Evolutionary conservation across 2,888 invertebrate genomes (phyloP).

Genomic region (Drosophila ezoana): DNA sequence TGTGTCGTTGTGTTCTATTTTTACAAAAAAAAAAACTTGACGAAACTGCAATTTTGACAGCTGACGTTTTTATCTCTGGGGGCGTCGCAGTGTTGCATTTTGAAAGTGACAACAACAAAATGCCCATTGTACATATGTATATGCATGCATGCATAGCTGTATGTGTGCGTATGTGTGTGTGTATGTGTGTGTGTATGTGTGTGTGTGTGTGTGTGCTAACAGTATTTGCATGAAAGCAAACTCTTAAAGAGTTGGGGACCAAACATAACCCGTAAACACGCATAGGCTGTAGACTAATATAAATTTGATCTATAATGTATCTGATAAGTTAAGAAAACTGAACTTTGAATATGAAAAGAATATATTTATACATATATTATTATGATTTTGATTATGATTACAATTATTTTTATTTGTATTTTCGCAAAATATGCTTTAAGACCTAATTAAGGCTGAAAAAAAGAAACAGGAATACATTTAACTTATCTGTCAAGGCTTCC

Average conservation of each 20-base stretch:
- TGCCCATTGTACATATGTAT: background rate
- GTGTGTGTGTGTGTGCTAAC: background rate
- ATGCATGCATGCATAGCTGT: background rate
- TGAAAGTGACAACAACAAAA: background rate
- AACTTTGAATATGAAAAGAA: background rate
- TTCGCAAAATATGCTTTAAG: no score
- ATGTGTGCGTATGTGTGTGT: background rate
- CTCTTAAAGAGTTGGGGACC: background rate
- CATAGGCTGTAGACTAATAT: background rate
- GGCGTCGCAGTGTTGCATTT: no score
- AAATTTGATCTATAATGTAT: background rate
- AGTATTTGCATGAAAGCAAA: background rate
- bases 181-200: background rate
- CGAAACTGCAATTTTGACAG: no score
- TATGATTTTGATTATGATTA: background rate
- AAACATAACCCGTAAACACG: background rate
- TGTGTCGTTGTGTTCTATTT: no score
- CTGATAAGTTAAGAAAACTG: background rate
- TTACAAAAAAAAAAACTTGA: no score
- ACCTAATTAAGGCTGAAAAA: background rate
- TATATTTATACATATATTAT: background rate
- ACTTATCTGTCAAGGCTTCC: no score
- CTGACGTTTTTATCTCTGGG: no score
- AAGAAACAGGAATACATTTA: no score
- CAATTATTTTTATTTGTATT: background rate